phyloP scores from a whole-genome alignment of 1,140 invertebrate genomes.

The Ceratina japonica region DNA sequence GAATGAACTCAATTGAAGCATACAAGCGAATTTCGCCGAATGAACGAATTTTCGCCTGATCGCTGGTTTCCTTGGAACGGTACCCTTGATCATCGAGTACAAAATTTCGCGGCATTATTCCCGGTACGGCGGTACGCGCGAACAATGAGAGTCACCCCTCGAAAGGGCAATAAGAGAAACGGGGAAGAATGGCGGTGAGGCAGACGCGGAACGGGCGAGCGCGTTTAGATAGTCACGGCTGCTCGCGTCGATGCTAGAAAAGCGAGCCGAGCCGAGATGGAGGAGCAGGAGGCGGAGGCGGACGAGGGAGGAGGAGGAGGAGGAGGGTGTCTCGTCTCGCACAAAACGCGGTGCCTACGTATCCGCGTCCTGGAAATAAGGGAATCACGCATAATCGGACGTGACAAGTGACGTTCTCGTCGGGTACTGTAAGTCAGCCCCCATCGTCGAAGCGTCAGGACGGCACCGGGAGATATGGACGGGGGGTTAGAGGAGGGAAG shows the following conservation, averaged over 20 bases:
- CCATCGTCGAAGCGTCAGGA: slow-evolving; percentile 61
- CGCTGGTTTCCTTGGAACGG: neutral
- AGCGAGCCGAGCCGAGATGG: neutral
- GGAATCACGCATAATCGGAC: slow-evolving; percentile 70
- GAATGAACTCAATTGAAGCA: too few relatives aligned
- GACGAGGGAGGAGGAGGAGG: neutral
- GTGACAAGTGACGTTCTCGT: slow-evolving; percentile 74
- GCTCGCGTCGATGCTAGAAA: slow-evolving; percentile 15
- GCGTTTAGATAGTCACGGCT: slow-evolving; percentile 32
- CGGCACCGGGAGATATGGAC: slow-evolving; percentile 49
- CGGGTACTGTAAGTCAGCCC: slow-evolving; percentile 54
- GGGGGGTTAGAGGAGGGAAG: neutral
- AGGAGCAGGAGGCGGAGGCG: too few relatives aligned
- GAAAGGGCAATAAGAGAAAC: slow-evolving; percentile 30
- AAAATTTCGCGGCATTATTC: slow-evolving; percentile 27
- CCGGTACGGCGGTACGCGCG: neutral
- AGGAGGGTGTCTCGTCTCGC: neutral
- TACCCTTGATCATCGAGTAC: slow-evolving; percentile 15
- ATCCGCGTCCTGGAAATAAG: slow-evolving; percentile 58
- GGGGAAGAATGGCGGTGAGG: slow-evolving; percentile 16
- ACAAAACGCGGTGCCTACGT: slow-evolving; percentile 35
- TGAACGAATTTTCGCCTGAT: neutral
- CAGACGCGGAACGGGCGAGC: slow-evolving; percentile 31
- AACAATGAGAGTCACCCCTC: slow-evolving; percentile 37
- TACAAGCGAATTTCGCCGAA: too few relatives aligned